Evolutionary conservation across 2,797 vertebrate genomes (phyloP), one percentile per base, ranked within the genome.

Genomic region (Oreonectes daqikongensis): DNA sequence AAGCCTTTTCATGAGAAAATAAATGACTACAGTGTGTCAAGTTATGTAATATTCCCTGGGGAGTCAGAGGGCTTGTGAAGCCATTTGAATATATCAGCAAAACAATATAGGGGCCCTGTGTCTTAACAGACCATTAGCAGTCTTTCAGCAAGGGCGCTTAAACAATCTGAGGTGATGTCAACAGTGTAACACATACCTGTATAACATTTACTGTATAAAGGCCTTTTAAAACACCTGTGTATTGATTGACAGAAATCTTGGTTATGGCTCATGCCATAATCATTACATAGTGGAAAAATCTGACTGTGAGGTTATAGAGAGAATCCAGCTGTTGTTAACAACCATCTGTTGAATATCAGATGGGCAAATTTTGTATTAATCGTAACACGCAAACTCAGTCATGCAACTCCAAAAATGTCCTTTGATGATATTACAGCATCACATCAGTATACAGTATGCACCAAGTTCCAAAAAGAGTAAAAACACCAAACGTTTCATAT

Each of bases 191-290:
- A 8, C 35, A 9, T 35, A 46, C 30, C 30, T 14, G 40, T 42
- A 42, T 38, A 38, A 46, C 20, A 68, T 48, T 61, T 40, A 42
- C 40, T 14, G 40, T 63, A 48, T 68, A 73, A 22, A 42, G 38
- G 55, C 18, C 24, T 80, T 80, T 60, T 1, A 59, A 69, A 83
- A 70, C 60, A 68, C 18, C 28, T 67, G 72, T 74, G 50, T 69
- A 66, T 68, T 77, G 57, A 68, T 50, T 15, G 69, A 7, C 44
- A 70, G 15, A 20, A 69, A 40, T 38, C 50, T 10, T 69, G 28
- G 66, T 38, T 53, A 65, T 28, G 3, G 5, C 22, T 24, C 55
- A 64, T 50, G 64, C 71, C 63, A 72, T 67, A 69, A 30, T 52
- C 38, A 65, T 59, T 46, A 66, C 57, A 75, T 20, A 69, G 28